Conservation (phyloP, 2,797 vertebrate genomes). For the Cynopterus sphinx region DNA sequence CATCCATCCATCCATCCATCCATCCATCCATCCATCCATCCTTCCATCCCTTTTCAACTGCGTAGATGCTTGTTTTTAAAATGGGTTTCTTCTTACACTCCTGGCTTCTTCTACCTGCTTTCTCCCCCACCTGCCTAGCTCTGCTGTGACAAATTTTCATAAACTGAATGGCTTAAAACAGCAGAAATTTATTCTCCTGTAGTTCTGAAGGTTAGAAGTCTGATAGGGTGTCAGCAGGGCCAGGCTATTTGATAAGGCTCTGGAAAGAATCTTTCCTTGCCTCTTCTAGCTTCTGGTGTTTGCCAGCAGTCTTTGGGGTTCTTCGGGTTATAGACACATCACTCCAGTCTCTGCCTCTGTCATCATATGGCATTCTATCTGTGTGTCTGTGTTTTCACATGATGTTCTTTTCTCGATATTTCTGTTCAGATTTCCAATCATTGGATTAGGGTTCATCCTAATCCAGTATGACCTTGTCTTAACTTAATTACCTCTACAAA, state of each 20-base stretch:
- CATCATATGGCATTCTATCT: neutral
- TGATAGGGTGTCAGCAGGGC: neutral
- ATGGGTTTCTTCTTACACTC: neutral
- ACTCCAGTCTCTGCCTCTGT: neutral
- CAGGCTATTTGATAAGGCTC: neutral
- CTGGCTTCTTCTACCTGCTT: neutral
- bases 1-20: neutral
- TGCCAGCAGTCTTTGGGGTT: neutral
- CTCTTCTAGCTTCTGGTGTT: neutral
- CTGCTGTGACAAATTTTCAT: neutral
- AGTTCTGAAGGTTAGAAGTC: neutral
- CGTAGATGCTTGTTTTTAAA: neutral
- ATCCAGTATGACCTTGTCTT: neutral
- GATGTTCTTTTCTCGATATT: neutral
- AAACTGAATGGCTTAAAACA: neutral
- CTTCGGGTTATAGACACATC: neutral
- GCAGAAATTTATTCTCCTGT: neutral
- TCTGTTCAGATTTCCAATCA: neutral
- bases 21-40: neutral
- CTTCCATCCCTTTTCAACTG: too few relatives aligned
- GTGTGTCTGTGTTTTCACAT: neutral
- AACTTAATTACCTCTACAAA: neutral
- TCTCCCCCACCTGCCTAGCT: neutral
- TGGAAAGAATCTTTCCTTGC: neutral
- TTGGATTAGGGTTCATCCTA: neutral